Base-by-base conservation (phyloP, 2,888 invertebrate genomes). In the Stegophylla sp. region DNA sequence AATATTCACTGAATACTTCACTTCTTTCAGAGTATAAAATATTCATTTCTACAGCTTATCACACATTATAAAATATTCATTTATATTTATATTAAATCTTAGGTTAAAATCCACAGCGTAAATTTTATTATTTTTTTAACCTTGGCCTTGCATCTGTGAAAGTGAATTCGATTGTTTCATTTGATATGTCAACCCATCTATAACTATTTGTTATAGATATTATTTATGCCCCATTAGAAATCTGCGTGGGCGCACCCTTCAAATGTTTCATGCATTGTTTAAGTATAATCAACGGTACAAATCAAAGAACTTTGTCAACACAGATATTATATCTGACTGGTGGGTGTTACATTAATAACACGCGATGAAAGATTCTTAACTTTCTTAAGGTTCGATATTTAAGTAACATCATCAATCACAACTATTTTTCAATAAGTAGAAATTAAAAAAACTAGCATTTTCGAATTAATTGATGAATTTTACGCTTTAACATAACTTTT, bases 81-180 rank as follows among this genome's bases (percentile, higher is more conserved):
- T 56, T 56, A 56, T 56, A 53, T 53, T 20, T 20, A 56, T 20
- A 23, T 56, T 56, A 56, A 56, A 20, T 1, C 20, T 56, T 9
- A 9, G 20, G 23, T 56, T 20, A 20, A 23, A 23, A 20, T 20
- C 20, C 20, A 53, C 5, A 56, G n/a, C 10, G 12, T 12, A 20
- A 56, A 56, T 56, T 23, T 12, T 20, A 20, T 56, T 63, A 23
- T 43, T 59, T 59, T 34, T 48, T 34, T 15, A 75, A 75, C 53
- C 53, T 66, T 53, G 64, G 41, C 53, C 51, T 75, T 66, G 41
- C 26, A 64, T 64, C 41, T 17, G 64, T 66, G 75, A 75, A 75
- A 75, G 75, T 75, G 75, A 76, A 53, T 43, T 76, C 41, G n/a
- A 26, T 66, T 76, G 41, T 76, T 76, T 53, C 2, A 43, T n/a